phyloP scores from a whole-genome alignment of 2,888 invertebrate genomes.

The Dorcus parallelipipedus region DNA sequence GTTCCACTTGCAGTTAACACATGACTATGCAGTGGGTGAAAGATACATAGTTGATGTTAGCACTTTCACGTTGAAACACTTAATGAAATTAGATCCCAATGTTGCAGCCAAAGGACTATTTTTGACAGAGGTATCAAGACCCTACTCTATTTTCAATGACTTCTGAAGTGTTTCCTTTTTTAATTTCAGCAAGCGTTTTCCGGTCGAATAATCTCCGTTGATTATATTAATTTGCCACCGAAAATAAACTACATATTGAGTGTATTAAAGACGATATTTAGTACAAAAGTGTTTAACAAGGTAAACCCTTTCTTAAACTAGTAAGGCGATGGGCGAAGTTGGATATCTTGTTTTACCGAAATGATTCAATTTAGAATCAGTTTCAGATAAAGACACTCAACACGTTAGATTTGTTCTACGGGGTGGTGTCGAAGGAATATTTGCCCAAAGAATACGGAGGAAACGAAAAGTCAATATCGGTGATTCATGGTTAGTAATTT shows the following conservation, averaged over 20 bases:
- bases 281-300: background rate
- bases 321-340: too few relatives aligned
- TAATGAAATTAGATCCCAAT: background rate
- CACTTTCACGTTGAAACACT: background rate
- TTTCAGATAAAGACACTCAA: background rate
- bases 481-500: background rate
- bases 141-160: too few relatives aligned
- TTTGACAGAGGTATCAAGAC: background rate
- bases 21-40: background rate
- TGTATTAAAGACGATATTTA: background rate
- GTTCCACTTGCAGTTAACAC: background rate
- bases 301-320: background rate
- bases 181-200: background rate
- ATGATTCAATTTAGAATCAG: background rate
- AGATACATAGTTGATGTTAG: background rate
- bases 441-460: conserved; percentile 14
- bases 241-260: background rate
- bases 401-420: conserved; percentile 5
- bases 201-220: background rate
- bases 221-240: background rate
- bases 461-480: background rate
- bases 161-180: too few relatives aligned
- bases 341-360: too few relatives aligned
- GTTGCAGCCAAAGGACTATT: background rate
- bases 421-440: conserved; percentile 4